Conservation (phyloP, 1,140 invertebrate species). For the Pararge aegeria region DNA sequence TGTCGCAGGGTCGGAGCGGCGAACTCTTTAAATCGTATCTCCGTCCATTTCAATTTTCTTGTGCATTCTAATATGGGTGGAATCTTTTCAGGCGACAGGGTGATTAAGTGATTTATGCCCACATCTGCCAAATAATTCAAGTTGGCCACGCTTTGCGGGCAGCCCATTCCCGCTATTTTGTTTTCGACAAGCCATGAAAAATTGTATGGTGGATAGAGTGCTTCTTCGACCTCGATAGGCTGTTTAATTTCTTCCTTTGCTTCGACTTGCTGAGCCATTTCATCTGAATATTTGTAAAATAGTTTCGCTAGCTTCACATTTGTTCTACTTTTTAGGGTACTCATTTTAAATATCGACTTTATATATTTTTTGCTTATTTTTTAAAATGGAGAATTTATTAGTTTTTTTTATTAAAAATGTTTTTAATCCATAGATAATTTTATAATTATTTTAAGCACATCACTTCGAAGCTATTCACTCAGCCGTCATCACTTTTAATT, state of each 20-base stretch:
- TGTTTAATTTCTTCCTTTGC: slow-evolving; percentile 34
- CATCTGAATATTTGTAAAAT: slow-evolving; percentile 63
- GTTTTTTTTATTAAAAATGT: not conserved
- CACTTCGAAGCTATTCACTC: not conserved
- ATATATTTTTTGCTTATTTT: not conserved
- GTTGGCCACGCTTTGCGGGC: slow-evolving; percentile 81
- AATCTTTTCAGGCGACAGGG: slow-evolving; percentile 82
- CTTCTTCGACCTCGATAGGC: slow-evolving; percentile 32
- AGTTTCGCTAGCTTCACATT: slow-evolving; percentile 69
- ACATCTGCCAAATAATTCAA: slow-evolving; percentile 81
- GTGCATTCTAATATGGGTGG: slow-evolving; percentile 78
- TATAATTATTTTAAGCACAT: not conserved
- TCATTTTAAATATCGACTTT: slow-evolving; percentile 42
- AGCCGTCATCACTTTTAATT: slow-evolving; percentile 14
- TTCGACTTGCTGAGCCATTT: slow-evolving; percentile 15
- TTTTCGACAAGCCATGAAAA: slow-evolving; percentile 70
- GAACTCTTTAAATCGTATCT: slow-evolving; percentile 84
- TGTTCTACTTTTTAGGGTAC: slow-evolving; percentile 44
- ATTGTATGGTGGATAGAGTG: slow-evolving; percentile 65
- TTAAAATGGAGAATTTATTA: not conserved
- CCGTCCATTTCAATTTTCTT: slow-evolving; percentile 79
- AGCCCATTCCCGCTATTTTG: slow-evolving; percentile 77
- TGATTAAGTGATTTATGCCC: slow-evolving; percentile 81
- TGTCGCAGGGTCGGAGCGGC: slow-evolving; percentile 83
- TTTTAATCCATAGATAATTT: no score